These are phyloP conservation scores for Zaprionus bogoriensis DNA, from an alignment of 2,888 invertebrate genomes.

Conservation along the genomic window DNA sequence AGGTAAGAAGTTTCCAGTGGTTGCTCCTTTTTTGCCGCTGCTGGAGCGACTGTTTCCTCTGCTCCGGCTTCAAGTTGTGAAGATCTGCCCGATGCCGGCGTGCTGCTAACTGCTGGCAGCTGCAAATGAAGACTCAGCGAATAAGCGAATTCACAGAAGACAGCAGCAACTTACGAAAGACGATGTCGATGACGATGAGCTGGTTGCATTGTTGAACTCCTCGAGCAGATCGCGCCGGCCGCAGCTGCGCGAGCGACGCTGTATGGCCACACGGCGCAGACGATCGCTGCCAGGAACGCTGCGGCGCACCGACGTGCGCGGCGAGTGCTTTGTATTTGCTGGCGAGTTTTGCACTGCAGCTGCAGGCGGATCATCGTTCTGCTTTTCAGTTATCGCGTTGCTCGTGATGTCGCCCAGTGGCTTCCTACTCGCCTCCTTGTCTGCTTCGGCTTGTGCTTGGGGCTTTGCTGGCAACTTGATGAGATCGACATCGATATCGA, in stretches of 20 bases:
- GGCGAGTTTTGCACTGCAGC: neutral
- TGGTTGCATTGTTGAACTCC: constrained; percentile 52
- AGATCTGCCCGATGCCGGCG: constrained; percentile 9
- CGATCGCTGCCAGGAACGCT: constrained; percentile 58
- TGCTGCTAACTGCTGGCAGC: constrained; percentile 34
- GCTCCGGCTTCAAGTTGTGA: neutral
- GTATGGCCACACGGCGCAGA: constrained; percentile 57
- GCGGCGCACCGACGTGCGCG: constrained; percentile 19
- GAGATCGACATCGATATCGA: constrained; percentile 60
- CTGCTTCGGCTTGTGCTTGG: neutral
- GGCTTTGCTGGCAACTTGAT: constrained; percentile 25
- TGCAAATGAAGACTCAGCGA: neutral
- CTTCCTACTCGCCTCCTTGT: neutral
- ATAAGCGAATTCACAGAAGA: neutral
- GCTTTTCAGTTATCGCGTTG: neutral
- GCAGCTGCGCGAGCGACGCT: constrained; percentile 55
- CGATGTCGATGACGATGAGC: no score
- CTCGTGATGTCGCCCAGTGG: constrained; percentile 6
- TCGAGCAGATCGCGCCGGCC: constrained; percentile 49
- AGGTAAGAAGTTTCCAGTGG: neutral
- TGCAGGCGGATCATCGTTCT: neutral
- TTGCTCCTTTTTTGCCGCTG: neutral
- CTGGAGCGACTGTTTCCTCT: neutral
- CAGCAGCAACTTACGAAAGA: constrained; percentile 4
- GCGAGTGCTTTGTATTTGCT: neutral